Conservation (phyloP, 1,140 invertebrate genomes). For the Leptinotarsa defecta region DNA sequence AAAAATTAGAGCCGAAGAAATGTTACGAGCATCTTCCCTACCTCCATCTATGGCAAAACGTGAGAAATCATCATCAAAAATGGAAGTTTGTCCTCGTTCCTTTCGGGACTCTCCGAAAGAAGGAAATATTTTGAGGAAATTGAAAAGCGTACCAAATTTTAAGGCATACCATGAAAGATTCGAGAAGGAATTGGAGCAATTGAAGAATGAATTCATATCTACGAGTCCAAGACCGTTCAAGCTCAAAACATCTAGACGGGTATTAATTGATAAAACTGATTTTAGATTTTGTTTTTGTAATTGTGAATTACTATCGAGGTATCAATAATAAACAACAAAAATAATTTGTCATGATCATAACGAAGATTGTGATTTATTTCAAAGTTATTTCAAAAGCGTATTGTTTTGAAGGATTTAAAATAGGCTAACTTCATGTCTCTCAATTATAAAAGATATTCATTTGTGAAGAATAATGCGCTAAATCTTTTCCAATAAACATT, state of each 20-base stretch:
- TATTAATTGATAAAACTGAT: slow-evolving; percentile 14
- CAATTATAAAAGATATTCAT: no score
- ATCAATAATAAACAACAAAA: no score
- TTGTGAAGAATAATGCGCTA: no score
- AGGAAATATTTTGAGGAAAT: slow-evolving; percentile 30
- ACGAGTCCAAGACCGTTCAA: slow-evolving; percentile 61
- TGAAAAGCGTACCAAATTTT: slow-evolving; percentile 40
- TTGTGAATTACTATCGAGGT: no score
- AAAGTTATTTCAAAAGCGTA: no score
- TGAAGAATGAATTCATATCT: slow-evolving; percentile 60
- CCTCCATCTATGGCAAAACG: slow-evolving; percentile 72
- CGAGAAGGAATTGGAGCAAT: slow-evolving; percentile 53
- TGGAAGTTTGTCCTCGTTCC: slow-evolving; percentile 51
- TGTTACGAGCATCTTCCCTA: slow-evolving; percentile 67
- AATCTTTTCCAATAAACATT: no score
- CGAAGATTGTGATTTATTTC: no score
- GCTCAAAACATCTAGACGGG: slow-evolving; percentile 58
- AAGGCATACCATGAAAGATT: slow-evolving; percentile 46
- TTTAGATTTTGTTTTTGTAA: background rate
- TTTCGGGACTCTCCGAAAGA: slow-evolving; percentile 41
- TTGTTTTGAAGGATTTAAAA: no score
- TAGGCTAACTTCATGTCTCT: no score
- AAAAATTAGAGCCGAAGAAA: slow-evolving; percentile 69
- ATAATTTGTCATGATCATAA: no score
- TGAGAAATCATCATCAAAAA: slow-evolving; percentile 57